These are phyloP conservation scores for Cabera pusaria DNA, from an alignment of 2,888 invertebrate species.

Conservation along the genomic window DNA sequence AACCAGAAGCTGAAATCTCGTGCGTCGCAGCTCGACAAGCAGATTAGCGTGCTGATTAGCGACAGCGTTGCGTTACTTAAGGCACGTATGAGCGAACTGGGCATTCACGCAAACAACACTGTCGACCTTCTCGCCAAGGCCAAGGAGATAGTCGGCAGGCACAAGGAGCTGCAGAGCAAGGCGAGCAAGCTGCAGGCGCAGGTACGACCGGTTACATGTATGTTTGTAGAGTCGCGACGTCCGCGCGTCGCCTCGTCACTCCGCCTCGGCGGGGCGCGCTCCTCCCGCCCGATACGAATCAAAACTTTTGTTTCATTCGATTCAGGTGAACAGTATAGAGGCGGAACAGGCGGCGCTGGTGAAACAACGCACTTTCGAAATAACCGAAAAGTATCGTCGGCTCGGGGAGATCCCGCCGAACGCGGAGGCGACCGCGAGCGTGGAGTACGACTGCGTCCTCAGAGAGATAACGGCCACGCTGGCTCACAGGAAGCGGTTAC, in stretches of 20 bases:
- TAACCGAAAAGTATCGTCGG: conserved; percentile 87
- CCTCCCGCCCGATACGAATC: conserved; percentile 12
- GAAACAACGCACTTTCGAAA: conserved; percentile 88
- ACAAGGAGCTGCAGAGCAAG: conserved; percentile 95
- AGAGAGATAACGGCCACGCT: conserved; percentile 94
- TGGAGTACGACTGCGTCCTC: conserved; percentile 91
- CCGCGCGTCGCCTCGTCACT: too few relatives aligned
- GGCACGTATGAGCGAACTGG: conserved; percentile 95
- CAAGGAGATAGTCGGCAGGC: conserved; percentile 95
- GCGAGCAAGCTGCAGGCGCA: conserved; percentile 93
- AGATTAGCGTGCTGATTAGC: conserved; percentile 95
- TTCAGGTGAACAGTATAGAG: conserved; percentile 86
- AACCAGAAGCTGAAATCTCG: conserved; percentile 92
- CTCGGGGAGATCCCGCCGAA: conserved; percentile 80
- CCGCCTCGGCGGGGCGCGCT: too few relatives aligned
- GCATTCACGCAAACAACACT: conserved; percentile 93
- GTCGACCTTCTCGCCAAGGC: conserved; percentile 93
- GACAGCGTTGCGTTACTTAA: conserved; percentile 95
- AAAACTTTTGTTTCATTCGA: conserved; percentile 24
- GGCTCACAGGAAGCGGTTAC: conserved; percentile 92
- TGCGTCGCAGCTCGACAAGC: conserved; percentile 95
- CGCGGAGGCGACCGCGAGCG: conserved; percentile 85
- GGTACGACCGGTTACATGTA: conserved; percentile 74
- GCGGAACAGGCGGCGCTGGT: conserved; percentile 89
- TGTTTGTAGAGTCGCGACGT: too few relatives aligned